Base-by-base conservation (phyloP, 2,113 vertebrate species). In the Amphiprion percula region DNA sequence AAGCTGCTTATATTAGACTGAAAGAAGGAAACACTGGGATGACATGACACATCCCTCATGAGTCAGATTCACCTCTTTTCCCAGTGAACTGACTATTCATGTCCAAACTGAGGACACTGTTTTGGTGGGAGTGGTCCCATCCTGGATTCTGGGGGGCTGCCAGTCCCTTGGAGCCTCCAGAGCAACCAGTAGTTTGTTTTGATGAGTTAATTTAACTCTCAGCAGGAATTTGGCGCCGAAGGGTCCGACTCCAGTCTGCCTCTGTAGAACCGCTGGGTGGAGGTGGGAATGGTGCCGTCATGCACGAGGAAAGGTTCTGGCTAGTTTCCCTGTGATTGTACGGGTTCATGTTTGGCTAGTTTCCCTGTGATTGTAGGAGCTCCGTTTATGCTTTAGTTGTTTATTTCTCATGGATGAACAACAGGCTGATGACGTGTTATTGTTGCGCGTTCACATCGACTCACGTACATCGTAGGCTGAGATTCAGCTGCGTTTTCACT, bases 131-230 rank as follows among this genome's bases (percentile, higher is more conserved):
- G 49, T 4, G 4, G 47, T 59, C 52, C 61, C 9, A 16, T 72
- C 61, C 54, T 68, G 64, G 46, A 64, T 63, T 68, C 62, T 56
- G 62, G 44, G 50, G 44, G 8, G 30, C 0, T 68, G 67, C 72
- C 77, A 52, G 61, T 74, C 3, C 37, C 39, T 5, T 2, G 28
- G 15, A 62, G 47, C 49, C 76, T 84, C 72, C 68, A 14, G 37
- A 78, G 82, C 70, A 84, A 77, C 84, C 33, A 5, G 55, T 66
- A 55, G 69, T 68, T 89, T 79, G 71, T 90, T 80, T 87, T 75
- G 15, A 83, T 79, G 68, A 86, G 74, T 88, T 84, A 52, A 81
- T 89, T 86, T 77, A 68, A 73, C 79, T 80, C 89, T 77, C 80
- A 65, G 80, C 83, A 64, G 83, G 77, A 74, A 66, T 86, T 47